Conservation (phyloP, 1,140 invertebrate species). For the Aricia agestis region DNA sequence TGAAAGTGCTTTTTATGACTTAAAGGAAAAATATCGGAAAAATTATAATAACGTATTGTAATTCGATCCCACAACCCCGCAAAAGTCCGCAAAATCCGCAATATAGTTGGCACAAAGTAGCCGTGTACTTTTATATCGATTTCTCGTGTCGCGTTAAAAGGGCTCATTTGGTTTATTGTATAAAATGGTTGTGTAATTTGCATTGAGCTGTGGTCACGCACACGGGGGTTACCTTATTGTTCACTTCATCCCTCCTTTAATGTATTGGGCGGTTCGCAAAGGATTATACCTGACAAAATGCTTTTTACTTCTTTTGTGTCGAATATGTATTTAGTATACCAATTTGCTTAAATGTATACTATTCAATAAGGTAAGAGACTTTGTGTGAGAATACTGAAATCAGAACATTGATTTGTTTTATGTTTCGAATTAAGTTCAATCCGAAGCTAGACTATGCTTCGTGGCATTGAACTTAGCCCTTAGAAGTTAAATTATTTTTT, state of each 20-base stretch:
- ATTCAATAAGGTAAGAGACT: neutral
- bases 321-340: conserved; percentile 8
- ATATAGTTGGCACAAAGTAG: conserved; percentile 24
- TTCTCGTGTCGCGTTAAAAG: conserved; percentile 71
- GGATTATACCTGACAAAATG: conserved; percentile 38
- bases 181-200: conserved; percentile 73
- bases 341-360: conserved; percentile 10
- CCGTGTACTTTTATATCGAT: conserved; percentile 65
- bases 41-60: too few relatives aligned
- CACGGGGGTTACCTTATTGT: conserved; percentile 63
- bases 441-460: too few relatives aligned
- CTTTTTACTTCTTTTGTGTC: conserved; percentile 24
- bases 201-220: conserved; percentile 71
- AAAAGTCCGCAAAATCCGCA: neutral
- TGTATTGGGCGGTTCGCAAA: conserved; percentile 40
- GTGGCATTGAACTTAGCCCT: too few relatives aligned
- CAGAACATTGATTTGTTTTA: neutral
- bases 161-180: conserved; percentile 73
- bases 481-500: too few relatives aligned
- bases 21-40: too few relatives aligned
- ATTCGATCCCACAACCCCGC: too few relatives aligned
- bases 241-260: conserved; percentile 55
- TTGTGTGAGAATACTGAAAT: neutral
- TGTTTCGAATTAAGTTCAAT: neutral
- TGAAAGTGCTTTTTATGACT: too few relatives aligned